These are phyloP conservation scores for Cyprinodon brontotheroides DNA, from an alignment of 2,113 vertebrate species.

Conservation along the genomic window DNA sequence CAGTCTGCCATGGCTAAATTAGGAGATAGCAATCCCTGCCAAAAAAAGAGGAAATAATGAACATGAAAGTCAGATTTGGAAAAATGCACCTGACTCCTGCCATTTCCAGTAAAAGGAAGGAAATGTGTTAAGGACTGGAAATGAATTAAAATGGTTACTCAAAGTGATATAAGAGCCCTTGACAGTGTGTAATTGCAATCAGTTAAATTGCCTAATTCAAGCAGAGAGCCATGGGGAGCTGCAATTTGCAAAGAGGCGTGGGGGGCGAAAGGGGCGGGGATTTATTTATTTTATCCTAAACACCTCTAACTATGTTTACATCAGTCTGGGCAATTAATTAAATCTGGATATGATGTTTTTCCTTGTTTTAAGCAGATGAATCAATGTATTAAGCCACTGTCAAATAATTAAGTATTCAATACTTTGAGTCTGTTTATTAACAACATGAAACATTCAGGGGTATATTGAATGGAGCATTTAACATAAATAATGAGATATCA, in stretches of 20 bases:
- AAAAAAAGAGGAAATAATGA: neutral
- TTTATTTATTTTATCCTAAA: conserved; percentile 54
- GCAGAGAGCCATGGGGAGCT: conserved; percentile 52
- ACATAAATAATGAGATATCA: too few relatives aligned
- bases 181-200: conserved; percentile 74
- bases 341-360: conserved; percentile 28
- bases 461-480: too few relatives aligned
- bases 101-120: conserved; percentile 43
- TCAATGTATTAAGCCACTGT: neutral
- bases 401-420: neutral
- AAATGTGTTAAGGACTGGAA: conserved; percentile 37
- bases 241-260: conserved; percentile 27
- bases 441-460: too few relatives aligned
- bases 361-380: conserved; percentile 22
- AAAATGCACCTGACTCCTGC: conserved; percentile 55
- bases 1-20: conserved; percentile 14
- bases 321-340: conserved; percentile 45
- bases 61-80: conserved; percentile 14
- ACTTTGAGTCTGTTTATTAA: too few relatives aligned
- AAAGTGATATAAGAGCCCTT: conserved; percentile 58
- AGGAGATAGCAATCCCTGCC: neutral
- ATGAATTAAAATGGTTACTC: conserved; percentile 62
- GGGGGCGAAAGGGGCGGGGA: neutral
- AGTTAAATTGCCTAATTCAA: conserved; percentile 68
- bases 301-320: conserved; percentile 57